These are phyloP conservation scores for Heliconius melpomene DNA, from an alignment of 1,140 invertebrate genomes.

Conservation along the genomic window DNA sequence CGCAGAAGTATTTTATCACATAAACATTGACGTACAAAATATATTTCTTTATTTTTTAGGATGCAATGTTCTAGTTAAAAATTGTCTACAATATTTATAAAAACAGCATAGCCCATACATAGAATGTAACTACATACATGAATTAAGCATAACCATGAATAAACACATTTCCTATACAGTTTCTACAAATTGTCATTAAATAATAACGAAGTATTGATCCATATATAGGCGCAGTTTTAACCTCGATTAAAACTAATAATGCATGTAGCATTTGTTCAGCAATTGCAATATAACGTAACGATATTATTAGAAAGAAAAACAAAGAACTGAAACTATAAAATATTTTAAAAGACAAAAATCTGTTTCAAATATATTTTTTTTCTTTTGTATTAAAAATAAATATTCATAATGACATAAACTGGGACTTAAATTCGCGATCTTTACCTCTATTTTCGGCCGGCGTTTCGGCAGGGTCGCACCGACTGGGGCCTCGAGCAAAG, in stretches of 20 bases:
- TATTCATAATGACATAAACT: slow-evolving; percentile 12
- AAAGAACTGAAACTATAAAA: not conserved
- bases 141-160: too few species aligned
- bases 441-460: slow-evolving; percentile 12
- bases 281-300: not conserved
- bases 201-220: slow-evolving; percentile 4
- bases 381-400: not conserved
- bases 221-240: not conserved
- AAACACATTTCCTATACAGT: too few species aligned
- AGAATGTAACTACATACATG: too few species aligned
- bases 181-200: not conserved
- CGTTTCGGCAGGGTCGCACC: slow-evolving; percentile 7
- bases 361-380: not conserved
- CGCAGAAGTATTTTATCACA: too few species aligned
- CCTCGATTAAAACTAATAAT: slow-evolving; percentile 5
- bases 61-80: not conserved
- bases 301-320: not conserved
- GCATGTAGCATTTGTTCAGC: not conserved
- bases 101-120: too few species aligned
- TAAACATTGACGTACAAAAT: too few species aligned
- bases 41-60: too few species aligned
- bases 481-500: slow-evolving; percentile 9
- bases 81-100: too few species aligned
- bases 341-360: not conserved
- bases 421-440: not conserved